Evolutionary conservation across 2,888 invertebrate species (phyloP).

Genomic region (Leptarthrus brevirostris): DNA sequence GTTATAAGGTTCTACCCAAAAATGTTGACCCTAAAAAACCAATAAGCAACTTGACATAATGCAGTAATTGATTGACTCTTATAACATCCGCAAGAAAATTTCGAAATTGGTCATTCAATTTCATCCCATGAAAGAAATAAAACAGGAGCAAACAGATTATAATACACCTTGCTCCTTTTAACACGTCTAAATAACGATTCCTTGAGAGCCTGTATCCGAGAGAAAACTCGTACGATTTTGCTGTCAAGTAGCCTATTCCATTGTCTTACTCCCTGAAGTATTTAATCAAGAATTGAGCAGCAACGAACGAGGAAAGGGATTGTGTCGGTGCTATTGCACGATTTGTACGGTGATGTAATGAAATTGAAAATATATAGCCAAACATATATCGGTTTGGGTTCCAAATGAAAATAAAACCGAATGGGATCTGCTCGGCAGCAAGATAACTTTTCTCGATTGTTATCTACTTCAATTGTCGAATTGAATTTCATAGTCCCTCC

Average conservation of each 20-base stretch:
- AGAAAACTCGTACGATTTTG: neutral
- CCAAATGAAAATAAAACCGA: slow-evolving; percentile 19
- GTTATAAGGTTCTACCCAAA: too few relatives aligned
- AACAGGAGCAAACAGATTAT: neutral
- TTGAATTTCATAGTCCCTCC: slow-evolving; percentile 21
- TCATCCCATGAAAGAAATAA: neutral
- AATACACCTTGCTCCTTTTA: neutral
- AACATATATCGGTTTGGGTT: neutral
- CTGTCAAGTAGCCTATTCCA: slow-evolving; percentile 17
- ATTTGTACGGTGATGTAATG: slow-evolving; percentile 11
- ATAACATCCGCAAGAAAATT: too few relatives aligned
- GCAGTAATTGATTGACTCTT: too few relatives aligned
- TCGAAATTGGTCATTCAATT: neutral
- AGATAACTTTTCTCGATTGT: slow-evolving; percentile 27
- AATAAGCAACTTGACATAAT: too few relatives aligned
- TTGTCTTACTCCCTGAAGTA: slow-evolving; percentile 24
- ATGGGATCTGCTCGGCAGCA: slow-evolving; percentile 16
- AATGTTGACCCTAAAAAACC: too few relatives aligned
- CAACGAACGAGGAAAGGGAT: neutral
- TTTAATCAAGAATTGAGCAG: slow-evolving; percentile 33
- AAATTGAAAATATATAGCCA: slow-evolving; percentile 38
- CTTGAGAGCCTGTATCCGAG: neutral
- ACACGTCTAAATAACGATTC: neutral
- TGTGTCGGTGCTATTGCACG: too few relatives aligned
- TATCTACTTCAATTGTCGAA: slow-evolving; percentile 42